Percentiles rank a stretch among this genome's conserved stretches.
Conservation (phyloP, 2,113 vertebrate genomes). For the Macrotis lagotis region DNA sequence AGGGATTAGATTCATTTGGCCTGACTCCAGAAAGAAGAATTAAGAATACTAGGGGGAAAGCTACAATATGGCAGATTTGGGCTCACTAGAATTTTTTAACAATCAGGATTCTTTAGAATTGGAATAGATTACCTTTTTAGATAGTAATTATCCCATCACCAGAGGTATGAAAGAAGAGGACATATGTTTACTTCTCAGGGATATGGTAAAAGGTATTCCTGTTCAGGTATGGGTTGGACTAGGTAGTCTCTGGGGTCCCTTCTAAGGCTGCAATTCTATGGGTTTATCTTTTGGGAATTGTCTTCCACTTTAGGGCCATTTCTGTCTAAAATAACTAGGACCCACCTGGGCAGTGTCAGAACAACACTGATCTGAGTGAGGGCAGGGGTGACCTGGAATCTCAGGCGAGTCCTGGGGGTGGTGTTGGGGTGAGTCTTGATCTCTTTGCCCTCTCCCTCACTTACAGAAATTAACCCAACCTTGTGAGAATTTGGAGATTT, state of each 20-base stretch:
- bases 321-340: neutral
- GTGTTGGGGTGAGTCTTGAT: constrained; percentile 42
- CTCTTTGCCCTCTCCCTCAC: constrained; percentile 51
- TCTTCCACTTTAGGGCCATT: neutral
- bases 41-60: neutral
- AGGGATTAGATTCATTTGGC: neutral
- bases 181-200: neutral
- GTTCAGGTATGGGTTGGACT: neutral
- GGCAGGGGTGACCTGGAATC: neutral
- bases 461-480: constrained; percentile 55
- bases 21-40: neutral
- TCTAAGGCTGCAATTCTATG: neutral
- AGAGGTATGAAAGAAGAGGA: neutral
- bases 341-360: neutral
- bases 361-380: neutral
- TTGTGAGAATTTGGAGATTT: constrained; percentile 67
- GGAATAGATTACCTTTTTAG: neutral
- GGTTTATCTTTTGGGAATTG: neutral
- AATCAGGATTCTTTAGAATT: neutral
- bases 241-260: neutral
- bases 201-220: neutral
- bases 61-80: neutral
- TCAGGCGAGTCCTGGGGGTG: constrained; percentile 51
- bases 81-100: neutral
- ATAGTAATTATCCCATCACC: neutral